Base-by-base conservation (phyloP, 2,113 vertebrate species). In the Hiodon tergisus region DNA sequence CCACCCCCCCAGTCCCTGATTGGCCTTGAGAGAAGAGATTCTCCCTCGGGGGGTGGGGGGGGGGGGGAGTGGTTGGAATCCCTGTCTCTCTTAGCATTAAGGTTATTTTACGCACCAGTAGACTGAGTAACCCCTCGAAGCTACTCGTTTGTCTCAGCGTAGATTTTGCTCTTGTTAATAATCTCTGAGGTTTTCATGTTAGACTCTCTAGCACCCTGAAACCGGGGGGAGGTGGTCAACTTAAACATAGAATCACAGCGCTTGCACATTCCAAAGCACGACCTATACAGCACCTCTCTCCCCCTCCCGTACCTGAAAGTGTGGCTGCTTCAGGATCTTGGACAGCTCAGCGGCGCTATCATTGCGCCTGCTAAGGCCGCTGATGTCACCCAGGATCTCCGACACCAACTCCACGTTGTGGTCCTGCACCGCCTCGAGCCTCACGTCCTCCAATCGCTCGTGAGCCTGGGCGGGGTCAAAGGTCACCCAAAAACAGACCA, bases 341-440 rank as follows among this genome's bases (percentile, higher is more conserved):
- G 94, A 93, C 78, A 99, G 86, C 69, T 99, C 97, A 7, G 94
- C 88, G 3, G 92, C 92, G 71, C 92, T 94, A 89, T 96, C 92
- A 78, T 98, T 95, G 83, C 92, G 88, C 72, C 90, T 88, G 69
- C 89, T 87, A 79, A 99, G 90, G 10, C 89, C 90, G 81, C 84
- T 93, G 85, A 99, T 96, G 81, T 98, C 96, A 50, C 95, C 94
- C 81, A 99, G 90, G 89, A 99, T 99, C 84, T 98, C 96, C 66
- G 94, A 96, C 85, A 98, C 94, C 83, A 99, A 78, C 86, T 98
- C 97, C 83, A 99, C 81, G 65, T 98, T 98, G 86, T 98, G 98
- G 84, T 98, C 96, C 89, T 98, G 95, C 85, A 99, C 97, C 10
- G 97, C 97, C 86, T 98, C 95, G 80, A 98, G 89, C 89, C 96